phyloP scores from a whole-genome alignment of 2,888 invertebrate genomes.

The Cryptocephalus primarius region DNA sequence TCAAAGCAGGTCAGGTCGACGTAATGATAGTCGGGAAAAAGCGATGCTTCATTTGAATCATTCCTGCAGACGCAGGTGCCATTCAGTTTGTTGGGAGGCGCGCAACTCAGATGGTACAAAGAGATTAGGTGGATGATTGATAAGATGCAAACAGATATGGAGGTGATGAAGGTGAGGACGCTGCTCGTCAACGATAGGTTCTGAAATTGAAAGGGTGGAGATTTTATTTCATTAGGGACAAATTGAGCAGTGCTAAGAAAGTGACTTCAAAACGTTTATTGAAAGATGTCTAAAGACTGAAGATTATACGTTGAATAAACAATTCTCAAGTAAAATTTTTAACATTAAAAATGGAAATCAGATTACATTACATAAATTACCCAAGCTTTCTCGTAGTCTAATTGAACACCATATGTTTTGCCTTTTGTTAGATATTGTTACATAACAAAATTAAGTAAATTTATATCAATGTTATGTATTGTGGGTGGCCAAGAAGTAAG shows the following conservation, averaged over 20 bases:
- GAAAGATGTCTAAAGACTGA: background rate
- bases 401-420: too few relatives aligned
- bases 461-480: too few relatives aligned
- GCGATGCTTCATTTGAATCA: slow-evolving; percentile 12
- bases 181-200: slow-evolving; percentile 34
- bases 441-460: too few relatives aligned
- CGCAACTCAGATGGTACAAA: slow-evolving; percentile 33
- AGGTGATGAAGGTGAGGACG: slow-evolving; percentile 30
- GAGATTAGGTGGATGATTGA: slow-evolving; percentile 34
- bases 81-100: slow-evolving; percentile 30
- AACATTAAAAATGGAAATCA: too few relatives aligned
- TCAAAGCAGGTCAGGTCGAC: slow-evolving; percentile 38
- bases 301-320: background rate
- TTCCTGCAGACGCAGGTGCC: slow-evolving; percentile 33
- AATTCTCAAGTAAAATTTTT: too few relatives aligned
- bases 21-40: slow-evolving; percentile 30
- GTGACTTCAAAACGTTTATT: background rate
- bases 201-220: slow-evolving; percentile 24
- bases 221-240: background rate
- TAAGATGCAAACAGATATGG: slow-evolving; percentile 33
- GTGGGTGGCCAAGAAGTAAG: too few relatives aligned
- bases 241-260: background rate
- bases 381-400: too few relatives aligned
- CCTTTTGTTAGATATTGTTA: too few relatives aligned
- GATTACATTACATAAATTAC: too few relatives aligned